Conservation (phyloP, 2,113 vertebrate genomes). For the Ceyx cyanopectus region DNA sequence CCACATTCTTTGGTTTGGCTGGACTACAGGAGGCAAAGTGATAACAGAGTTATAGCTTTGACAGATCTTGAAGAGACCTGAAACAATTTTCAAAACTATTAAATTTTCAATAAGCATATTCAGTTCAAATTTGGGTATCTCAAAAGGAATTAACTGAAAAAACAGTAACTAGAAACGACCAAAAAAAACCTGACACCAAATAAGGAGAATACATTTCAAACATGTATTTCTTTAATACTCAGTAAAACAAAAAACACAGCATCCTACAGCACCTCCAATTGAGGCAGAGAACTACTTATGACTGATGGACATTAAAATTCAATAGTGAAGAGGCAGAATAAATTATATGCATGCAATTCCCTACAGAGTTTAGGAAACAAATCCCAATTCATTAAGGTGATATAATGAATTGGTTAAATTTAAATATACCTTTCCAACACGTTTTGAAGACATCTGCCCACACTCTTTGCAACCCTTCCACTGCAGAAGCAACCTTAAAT, state of each 20-base stretch:
- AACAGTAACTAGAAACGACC: neutral
- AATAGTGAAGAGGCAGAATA: slow-evolving; percentile 29
- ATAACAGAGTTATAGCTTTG: slow-evolving; percentile 10
- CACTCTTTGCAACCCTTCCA: neutral
- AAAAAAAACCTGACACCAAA: neutral
- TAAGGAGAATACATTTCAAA: neutral
- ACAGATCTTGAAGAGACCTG: neutral
- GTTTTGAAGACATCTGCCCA: slow-evolving; percentile 29
- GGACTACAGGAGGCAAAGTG: slow-evolving; percentile 73
- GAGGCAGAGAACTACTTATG: neutral
- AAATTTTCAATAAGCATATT: neutral
- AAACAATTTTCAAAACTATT: neutral
- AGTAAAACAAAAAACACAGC: slow-evolving; percentile 6
- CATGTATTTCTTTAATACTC: neutral
- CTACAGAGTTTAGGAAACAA: slow-evolving; percentile 59
- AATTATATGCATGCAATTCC: slow-evolving; percentile 29
- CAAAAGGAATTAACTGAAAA: neutral
- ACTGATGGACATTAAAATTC: slow-evolving; percentile 40
- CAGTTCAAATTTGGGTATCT: neutral
- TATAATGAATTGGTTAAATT: slow-evolving; percentile 66
- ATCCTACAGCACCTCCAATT: slow-evolving; percentile 24
- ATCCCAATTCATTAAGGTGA: slow-evolving; percentile 59
- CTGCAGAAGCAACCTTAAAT: neutral
- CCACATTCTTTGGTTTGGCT: slow-evolving; percentile 81
- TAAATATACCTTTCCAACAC: slow-evolving; percentile 23